A percentile compares a stretch with the other conserved stretches of the same genome.
These are phyloP conservation scores for Stramonita haemastoma DNA, from an alignment of 2,888 invertebrate genomes.

Conservation along the genomic window DNA sequence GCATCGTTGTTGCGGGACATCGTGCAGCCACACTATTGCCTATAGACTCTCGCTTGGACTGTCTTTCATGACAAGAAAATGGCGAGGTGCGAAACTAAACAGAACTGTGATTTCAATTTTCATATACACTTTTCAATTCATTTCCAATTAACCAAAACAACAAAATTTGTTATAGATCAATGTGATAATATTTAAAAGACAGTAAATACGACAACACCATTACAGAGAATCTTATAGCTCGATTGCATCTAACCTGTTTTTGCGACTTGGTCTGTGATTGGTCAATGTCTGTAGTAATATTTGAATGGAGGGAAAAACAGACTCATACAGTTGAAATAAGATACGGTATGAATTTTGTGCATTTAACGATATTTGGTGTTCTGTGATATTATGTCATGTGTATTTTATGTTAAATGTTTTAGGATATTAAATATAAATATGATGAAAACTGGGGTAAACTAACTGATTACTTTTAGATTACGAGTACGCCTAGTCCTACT, in stretches of 20 bases:
- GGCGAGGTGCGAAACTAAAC: constrained; percentile 42
- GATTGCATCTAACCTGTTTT: background rate
- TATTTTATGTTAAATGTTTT: background rate
- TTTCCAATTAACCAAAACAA: background rate
- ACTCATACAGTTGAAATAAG: background rate
- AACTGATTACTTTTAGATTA: too few species aligned
- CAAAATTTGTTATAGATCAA: background rate
- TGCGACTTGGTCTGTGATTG: constrained; percentile 2
- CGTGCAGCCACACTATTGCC: constrained; percentile 46
- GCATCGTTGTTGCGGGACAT: constrained; percentile 72
- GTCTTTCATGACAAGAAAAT: constrained; percentile 41
- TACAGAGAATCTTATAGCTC: background rate
- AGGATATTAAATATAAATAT: too few species aligned
- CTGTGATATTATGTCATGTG: background rate
- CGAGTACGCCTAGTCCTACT: too few species aligned
- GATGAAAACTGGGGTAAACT: too few species aligned
- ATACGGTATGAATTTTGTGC: background rate
- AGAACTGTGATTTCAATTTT: background rate
- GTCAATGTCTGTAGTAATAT: background rate
- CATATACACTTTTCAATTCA: too few species aligned
- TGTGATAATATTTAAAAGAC: background rate
- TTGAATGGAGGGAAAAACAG: constrained; percentile 38
- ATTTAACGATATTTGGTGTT: background rate
- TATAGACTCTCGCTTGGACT: background rate
- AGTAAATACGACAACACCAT: background rate